Percentiles rank a stretch among this genome's conserved stretches.
Evolutionary conservation across 2,113 vertebrate genomes (phyloP).

Genomic region (Myrmecobius fasciatus): DNA sequence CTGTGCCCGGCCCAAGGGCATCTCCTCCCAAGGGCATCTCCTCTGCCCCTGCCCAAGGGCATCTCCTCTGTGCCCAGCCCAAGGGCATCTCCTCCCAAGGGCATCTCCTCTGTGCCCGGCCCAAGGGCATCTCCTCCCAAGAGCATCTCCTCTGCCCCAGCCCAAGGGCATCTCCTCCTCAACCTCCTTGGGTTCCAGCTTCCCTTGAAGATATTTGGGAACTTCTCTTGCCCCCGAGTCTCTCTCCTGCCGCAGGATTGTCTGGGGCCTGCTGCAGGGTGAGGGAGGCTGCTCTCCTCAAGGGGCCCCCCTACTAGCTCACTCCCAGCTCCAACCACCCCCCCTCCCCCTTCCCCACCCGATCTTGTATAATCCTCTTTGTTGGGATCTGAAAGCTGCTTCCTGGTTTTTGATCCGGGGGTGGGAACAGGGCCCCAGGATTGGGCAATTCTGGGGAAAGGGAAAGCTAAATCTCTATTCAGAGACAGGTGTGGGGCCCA

Average conservation of each 20-base stretch:
- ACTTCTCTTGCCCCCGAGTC: not conserved
- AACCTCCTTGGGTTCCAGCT: not conserved
- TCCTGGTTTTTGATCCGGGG: not conserved
- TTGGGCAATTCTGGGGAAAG: not conserved
- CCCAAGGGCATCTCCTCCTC: not conserved
- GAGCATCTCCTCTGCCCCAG: too few species aligned
- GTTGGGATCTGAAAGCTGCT: not conserved
- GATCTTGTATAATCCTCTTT: not conserved
- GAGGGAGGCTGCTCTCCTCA: not conserved
- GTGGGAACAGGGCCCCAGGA: not conserved
- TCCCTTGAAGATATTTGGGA: not conserved
- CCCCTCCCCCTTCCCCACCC: too few species aligned
- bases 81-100: too few species aligned
- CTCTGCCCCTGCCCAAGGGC: too few species aligned
- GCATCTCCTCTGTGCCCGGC: too few species aligned
- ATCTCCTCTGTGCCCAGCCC: too few species aligned
- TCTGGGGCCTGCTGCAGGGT: too few species aligned
- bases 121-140: too few species aligned
- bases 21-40: too few species aligned
- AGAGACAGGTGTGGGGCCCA: too few species aligned
- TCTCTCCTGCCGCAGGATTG: too few species aligned
- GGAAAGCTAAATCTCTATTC: not conserved
- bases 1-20: too few species aligned
- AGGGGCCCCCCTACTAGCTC: not conserved
- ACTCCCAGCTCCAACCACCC: not conserved